A percentile compares a stretch with the other conserved stretches of the same genome.
These are phyloP conservation scores for Tholera decimalis DNA, from an alignment of 2,888 invertebrate genomes.

Conservation along the genomic window DNA sequence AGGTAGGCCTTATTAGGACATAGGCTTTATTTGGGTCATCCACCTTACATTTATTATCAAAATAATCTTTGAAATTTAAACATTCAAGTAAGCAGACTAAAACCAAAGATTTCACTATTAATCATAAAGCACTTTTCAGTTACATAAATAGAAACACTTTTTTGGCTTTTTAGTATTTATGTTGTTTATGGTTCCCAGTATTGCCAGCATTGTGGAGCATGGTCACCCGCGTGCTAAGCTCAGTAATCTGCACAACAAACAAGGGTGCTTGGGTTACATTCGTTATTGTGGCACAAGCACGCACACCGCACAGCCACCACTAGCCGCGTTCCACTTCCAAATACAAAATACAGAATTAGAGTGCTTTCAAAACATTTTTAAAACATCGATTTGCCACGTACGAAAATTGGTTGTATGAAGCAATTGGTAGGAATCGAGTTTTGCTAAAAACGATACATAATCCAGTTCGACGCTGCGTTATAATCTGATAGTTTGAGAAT, in stretches of 20 bases:
- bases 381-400: conserved; percentile 1
- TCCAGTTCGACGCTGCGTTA: conserved; percentile 26
- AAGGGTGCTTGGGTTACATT: conserved; percentile 76
- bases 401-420: conserved; percentile 18
- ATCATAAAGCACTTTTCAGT: too few species aligned
- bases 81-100: too few species aligned
- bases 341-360: conserved; percentile 22
- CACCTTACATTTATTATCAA: too few species aligned
- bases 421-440: conserved; percentile 33
- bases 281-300: conserved; percentile 73
- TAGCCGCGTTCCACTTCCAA: conserved; percentile 4
- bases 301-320: conserved; percentile 40
- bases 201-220: conserved; percentile 36
- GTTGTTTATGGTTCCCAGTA: neutral
- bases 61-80: too few species aligned
- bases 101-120: too few species aligned
- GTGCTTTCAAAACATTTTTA: conserved; percentile 8
- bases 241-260: conserved; percentile 80
- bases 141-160: too few species aligned
- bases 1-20: too few species aligned
- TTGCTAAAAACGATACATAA: conserved; percentile 16
- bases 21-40: too few species aligned
- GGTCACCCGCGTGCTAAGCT: conserved; percentile 71
- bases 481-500: conserved; percentile 8
- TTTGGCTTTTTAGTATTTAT: too few species aligned